Evolutionary conservation across 2,113 vertebrate genomes (phyloP), one percentile per base, ranked within the genome.

Genomic region (Triplophysa siluroides): DNA sequence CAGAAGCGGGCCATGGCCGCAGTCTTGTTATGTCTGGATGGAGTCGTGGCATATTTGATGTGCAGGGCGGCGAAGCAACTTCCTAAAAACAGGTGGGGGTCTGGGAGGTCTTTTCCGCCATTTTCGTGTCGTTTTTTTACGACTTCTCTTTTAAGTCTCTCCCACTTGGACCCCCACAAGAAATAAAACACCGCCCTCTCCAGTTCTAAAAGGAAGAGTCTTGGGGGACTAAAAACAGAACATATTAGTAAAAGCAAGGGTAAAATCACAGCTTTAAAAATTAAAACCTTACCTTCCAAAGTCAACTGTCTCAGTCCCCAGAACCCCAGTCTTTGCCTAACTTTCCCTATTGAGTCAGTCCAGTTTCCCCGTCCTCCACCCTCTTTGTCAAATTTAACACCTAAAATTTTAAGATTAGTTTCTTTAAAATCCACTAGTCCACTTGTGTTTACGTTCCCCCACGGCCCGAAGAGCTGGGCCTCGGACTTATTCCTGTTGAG

Each of bases 101-200:
- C 76, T n/a, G n/a, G n/a, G n/a, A 74, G 64, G 4, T 19, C 63
- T 26, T 83, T 79, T 0, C 76, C 76, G 1, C 26, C 70, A 0
- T 83, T 83, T 12, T 75, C 50, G 0, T 0, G 10, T 8, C 56
- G 56, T 2, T 71, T 77, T 3, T 82, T 82, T 0, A 82, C 18
- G 0, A 63, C 14, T 0, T 58, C 69, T 4, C 78, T 41, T 8
- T 11, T 65, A 1, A 77, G 4, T 0, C 81, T 10, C 10, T 83
- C 76, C 69, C 76, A 83, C 0, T 52, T 83, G 47, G 81, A 78
- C 62, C 81, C 76, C 81, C 76, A 78, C 8, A 83, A 1, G 23
- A 83, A 78, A 0, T 80, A 76, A 29, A 77, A 82, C 24, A 83
- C 33, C 0, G 66, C 60, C 6, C 78, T 26, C 2, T 81, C 78